Percentiles rank a stretch among this genome's conserved stretches.
Evolutionary conservation across 2,888 invertebrate species (phyloP).

Genomic region (Nephrotoma appendiculata): DNA sequence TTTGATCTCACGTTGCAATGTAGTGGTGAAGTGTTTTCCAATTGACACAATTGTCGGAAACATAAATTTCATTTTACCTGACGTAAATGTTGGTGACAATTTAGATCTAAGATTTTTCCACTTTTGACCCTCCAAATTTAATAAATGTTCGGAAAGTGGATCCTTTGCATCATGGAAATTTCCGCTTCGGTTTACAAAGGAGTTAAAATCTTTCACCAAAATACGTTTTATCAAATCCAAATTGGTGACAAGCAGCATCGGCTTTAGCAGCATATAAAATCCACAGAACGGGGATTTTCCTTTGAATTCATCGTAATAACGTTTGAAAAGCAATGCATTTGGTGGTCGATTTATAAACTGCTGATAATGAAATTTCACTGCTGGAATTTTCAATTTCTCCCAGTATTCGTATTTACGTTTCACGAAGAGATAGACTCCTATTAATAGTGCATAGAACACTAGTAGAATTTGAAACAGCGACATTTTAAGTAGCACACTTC

Average conservation of each 20-base stretch:
- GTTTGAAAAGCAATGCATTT: neutral
- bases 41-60: slow-evolving; percentile 22
- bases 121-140: slow-evolving; percentile 20
- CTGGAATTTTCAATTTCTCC: slow-evolving; percentile 32
- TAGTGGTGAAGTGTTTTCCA: neutral
- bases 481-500: neutral
- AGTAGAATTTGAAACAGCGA: neutral
- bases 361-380: neutral
- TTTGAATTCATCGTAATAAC: slow-evolving; percentile 8
- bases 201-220: slow-evolving; percentile 20
- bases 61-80: slow-evolving; percentile 36
- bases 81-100: slow-evolving; percentile 34
- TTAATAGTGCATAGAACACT: neutral
- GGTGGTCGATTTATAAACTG: neutral
- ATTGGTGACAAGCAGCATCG: slow-evolving; percentile 16
- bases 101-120: slow-evolving; percentile 34
- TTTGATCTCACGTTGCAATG: slow-evolving; percentile 1
- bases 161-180: slow-evolving; percentile 17
- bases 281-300: slow-evolving; percentile 9
- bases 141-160: slow-evolving; percentile 19
- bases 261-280: slow-evolving; percentile 8
- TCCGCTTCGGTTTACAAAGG: slow-evolving; percentile 19
- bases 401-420: slow-evolving; percentile 35
- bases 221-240: slow-evolving; percentile 25
- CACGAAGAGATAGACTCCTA: neutral